Evolutionary conservation across 2,888 invertebrate species (phyloP).

Genomic region (Brachypalpus laphriformis): DNA sequence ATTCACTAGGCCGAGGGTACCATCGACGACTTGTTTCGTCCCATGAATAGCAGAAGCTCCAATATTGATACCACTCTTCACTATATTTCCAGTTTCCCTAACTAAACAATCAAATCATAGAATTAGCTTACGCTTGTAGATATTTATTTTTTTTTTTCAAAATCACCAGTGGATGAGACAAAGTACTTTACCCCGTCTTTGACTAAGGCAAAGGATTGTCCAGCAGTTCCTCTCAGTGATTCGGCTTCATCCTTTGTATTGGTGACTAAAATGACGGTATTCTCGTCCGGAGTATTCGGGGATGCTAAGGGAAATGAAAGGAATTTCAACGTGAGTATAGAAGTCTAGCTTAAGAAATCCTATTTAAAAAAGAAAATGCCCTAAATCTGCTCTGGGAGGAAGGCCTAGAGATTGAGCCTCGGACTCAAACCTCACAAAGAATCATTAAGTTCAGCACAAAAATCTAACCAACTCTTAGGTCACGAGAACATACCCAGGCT

Average conservation of each 20-base stretch:
- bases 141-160: too few species aligned
- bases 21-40: slow-evolving; percentile 79
- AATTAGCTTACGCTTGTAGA: not conserved
- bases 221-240: slow-evolving; percentile 86
- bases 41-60: slow-evolving; percentile 78
- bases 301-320: slow-evolving; percentile 84
- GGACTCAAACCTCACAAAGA: too few species aligned
- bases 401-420: too few species aligned
- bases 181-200: slow-evolving; percentile 84
- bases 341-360: not conserved
- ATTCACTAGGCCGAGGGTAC: slow-evolving; percentile 78
- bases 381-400: slow-evolving; percentile 1
- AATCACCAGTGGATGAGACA: slow-evolving; percentile 83
- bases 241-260: slow-evolving; percentile 89
- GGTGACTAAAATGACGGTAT: too few species aligned
- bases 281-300: slow-evolving; percentile 88
- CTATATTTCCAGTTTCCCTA: slow-evolving; percentile 80
- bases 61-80: slow-evolving; percentile 80
- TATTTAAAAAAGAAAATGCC: not conserved
- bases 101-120: slow-evolving; percentile 66
- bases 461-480: too few species aligned
- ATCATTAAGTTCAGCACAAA: too few species aligned
- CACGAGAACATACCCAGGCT: too few species aligned
- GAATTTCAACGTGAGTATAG: not conserved
- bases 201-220: slow-evolving; percentile 85